These are phyloP conservation scores for Erannis defoliaria DNA, from an alignment of 2,888 invertebrate genomes.

Conservation along the genomic window DNA sequence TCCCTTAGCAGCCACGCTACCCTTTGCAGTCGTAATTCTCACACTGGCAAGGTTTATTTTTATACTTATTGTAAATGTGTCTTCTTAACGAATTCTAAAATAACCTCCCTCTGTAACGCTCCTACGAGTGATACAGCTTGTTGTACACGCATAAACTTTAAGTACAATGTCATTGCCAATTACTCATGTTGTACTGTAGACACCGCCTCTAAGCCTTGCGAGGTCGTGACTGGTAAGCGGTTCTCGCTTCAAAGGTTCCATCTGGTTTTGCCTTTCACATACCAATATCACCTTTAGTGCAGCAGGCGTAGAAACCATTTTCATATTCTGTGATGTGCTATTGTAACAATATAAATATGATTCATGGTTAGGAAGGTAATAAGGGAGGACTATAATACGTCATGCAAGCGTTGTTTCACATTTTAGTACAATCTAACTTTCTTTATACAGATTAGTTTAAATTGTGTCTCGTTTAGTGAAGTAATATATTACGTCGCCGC, in stretches of 20 bases:
- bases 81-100: constrained; percentile 35
- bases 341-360: constrained; percentile 36
- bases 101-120: constrained; percentile 25
- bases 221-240: constrained; percentile 53
- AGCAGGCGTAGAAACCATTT: constrained; percentile 14
- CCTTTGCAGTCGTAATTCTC: neutral
- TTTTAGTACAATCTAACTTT: constrained; percentile 22
- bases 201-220: constrained; percentile 53
- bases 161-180: constrained; percentile 68
- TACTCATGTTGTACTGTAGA: constrained; percentile 53
- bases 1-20: neutral
- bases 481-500: neutral
- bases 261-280: constrained; percentile 36
- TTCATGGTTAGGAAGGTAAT: constrained; percentile 46
- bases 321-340: constrained; percentile 11
- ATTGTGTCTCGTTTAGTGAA: neutral
- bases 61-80: constrained; percentile 7
- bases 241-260: constrained; percentile 45
- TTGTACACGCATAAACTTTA: constrained; percentile 51
- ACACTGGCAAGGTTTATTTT: constrained; percentile 3
- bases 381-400: constrained; percentile 35
- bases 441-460: constrained; percentile 2
- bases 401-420: constrained; percentile 17
- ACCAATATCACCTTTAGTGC: constrained; percentile 39
- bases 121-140: constrained; percentile 24